phyloP scores from a whole-genome alignment of 1,140 invertebrate species.

The Euwallacea fornicatus region DNA sequence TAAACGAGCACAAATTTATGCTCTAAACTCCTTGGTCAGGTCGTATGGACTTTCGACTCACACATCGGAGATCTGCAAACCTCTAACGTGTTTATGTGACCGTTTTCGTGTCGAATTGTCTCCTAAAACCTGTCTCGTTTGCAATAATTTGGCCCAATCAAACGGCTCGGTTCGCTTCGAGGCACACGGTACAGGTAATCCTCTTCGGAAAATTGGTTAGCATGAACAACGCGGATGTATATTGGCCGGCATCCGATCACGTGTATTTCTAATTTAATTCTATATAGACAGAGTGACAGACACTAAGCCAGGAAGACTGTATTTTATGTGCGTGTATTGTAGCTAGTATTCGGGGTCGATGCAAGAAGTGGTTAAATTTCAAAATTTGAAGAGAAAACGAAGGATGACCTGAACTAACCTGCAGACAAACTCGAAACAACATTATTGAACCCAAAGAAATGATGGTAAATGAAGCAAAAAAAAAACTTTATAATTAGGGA shows the following conservation, averaged over 20 bases:
- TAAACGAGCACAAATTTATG: slow-evolving; percentile 8
- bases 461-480: too few relatives aligned
- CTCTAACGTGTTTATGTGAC: slow-evolving; percentile 12
- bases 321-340: not conserved
- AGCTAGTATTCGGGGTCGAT: too few relatives aligned
- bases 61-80: not conserved
- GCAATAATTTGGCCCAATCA: slow-evolving; percentile 30
- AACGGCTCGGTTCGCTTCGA: slow-evolving; percentile 15
- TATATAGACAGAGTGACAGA: slow-evolving; percentile 28
- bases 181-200: slow-evolving; percentile 24
- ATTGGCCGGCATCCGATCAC: slow-evolving; percentile 26
- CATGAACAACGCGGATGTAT: slow-evolving; percentile 28
- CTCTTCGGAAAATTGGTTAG: slow-evolving; percentile 26
- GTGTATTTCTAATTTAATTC: slow-evolving; percentile 39
- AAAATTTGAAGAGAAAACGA: too few relatives aligned
- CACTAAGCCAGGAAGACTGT: not conserved
- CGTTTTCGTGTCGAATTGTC: slow-evolving; percentile 8
- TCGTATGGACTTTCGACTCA: not conserved
- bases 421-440: too few relatives aligned
- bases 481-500: too few relatives aligned
- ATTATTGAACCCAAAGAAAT: too few relatives aligned
- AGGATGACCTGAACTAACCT: too few relatives aligned
- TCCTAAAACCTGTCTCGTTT: slow-evolving; percentile 22
- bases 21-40: not conserved
- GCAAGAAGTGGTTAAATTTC: too few relatives aligned